These are phyloP conservation scores for Bombyx mandarina DNA, from an alignment of 1,140 invertebrate species.

Conservation along the genomic window DNA sequence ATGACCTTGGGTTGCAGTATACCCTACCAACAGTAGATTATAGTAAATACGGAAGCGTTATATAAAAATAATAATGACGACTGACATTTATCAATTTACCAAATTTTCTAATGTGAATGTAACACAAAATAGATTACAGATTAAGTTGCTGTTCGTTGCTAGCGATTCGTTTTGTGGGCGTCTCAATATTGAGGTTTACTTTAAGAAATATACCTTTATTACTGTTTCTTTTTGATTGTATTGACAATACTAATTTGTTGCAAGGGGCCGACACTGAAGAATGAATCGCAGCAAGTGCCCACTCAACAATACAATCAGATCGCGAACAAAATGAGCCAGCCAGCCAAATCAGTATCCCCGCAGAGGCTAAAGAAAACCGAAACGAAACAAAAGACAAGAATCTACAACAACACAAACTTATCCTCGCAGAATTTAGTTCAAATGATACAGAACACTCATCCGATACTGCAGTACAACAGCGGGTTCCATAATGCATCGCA, in stretches of 20 bases:
- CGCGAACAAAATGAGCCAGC: background rate
- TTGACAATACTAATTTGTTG: background rate
- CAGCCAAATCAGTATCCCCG: constrained; percentile 19
- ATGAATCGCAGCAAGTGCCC: constrained; percentile 1
- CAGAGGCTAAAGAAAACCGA: constrained; percentile 14
- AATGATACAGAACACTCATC: constrained; percentile 74
- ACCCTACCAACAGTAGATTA: too few species aligned
- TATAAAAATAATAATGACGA: too few species aligned
- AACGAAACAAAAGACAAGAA: constrained; percentile 36
- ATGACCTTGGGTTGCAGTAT: too few species aligned
- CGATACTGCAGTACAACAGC: constrained; percentile 63
- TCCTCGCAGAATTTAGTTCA: constrained; percentile 64
- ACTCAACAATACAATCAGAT: too few species aligned
- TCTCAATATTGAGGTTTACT: background rate
- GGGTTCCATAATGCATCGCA: constrained; percentile 58
- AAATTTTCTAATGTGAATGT: too few species aligned
- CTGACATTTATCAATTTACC: too few species aligned
- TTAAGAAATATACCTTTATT: background rate
- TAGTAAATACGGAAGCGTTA: too few species aligned
- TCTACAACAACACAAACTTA: constrained; percentile 56
- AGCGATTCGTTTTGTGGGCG: too few species aligned
- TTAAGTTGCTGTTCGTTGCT: too few species aligned
- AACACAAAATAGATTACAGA: too few species aligned
- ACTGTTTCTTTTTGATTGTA: too few species aligned
- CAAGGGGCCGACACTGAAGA: constrained; percentile 23